These are phyloP conservation scores for Erebia aethiops DNA, from an alignment of 2,888 invertebrate genomes.

Conservation along the genomic window DNA sequence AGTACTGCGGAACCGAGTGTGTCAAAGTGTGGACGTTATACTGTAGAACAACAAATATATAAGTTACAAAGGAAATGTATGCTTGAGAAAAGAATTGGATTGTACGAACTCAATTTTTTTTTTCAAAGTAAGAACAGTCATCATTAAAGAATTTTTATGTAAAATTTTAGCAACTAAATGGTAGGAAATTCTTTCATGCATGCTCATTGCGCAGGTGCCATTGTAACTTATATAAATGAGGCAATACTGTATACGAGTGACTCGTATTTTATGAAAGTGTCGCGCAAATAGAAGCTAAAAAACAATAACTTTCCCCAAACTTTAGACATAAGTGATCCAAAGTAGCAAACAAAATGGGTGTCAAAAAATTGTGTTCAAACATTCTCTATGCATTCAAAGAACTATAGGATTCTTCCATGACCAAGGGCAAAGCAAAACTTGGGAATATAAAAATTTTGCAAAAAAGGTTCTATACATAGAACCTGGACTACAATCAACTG, in stretches of 20 bases:
- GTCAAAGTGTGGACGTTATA: not conserved
- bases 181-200: not conserved
- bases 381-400: not conserved
- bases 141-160: no score
- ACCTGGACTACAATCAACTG: no score
- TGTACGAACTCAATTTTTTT: no score
- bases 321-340: not conserved
- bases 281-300: not conserved
- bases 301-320: slow-evolving; percentile 15
- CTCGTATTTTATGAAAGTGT: not conserved
- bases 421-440: no score
- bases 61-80: not conserved
- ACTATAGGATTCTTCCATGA: not conserved
- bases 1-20: not conserved
- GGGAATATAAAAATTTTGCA: no score
- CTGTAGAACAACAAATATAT: not conserved
- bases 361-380: not conserved
- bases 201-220: not conserved
- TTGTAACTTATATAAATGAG: not conserved
- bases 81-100: not conserved
- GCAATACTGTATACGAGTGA: not conserved
- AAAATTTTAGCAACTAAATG: not conserved
- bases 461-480: no score
- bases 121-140: no score
- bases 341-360: not conserved